phyloP scores from a whole-genome alignment of 2,888 invertebrate species.

The Phengaris arion region DNA sequence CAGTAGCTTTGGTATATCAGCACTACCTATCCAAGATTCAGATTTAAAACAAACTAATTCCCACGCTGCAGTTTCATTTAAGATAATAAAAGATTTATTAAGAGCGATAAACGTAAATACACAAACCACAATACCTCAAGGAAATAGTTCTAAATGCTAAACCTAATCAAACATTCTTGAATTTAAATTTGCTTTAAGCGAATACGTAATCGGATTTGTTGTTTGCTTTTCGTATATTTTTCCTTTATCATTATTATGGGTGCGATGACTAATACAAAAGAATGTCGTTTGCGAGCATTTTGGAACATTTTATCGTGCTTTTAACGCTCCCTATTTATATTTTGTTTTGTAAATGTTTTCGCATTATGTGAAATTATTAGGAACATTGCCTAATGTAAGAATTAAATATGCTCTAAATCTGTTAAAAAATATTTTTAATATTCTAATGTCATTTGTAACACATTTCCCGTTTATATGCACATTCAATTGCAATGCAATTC shows the following conservation, averaged over 20 bases:
- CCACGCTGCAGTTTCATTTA: not conserved
- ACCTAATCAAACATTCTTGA: constrained; percentile 7
- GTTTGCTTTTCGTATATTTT: not conserved
- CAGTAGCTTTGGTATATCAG: not conserved
- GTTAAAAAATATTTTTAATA: too few species aligned
- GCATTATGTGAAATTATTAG: not conserved
- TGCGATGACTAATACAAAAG: not conserved
- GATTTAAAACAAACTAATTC: not conserved
- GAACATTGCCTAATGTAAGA: not conserved
- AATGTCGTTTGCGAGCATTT: not conserved
- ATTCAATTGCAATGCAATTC: too few species aligned
- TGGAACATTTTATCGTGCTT: not conserved
- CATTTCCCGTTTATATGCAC: too few species aligned
- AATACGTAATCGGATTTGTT: not conserved
- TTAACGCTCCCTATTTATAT: not conserved
- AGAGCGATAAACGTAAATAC: constrained; percentile 20
- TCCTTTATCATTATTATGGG: not conserved
- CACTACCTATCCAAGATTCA: not conserved
- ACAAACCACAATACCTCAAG: not conserved
- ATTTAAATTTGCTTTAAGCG: not conserved
- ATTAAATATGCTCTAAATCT: too few species aligned
- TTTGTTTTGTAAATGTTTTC: not conserved
- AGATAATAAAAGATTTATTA: constrained; percentile 3
- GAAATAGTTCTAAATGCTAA: constrained; percentile 16
- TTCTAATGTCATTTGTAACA: too few species aligned